These are phyloP conservation scores for Pangasius djambal DNA, from an alignment of 2,797 vertebrate genomes.

Conservation along the genomic window DNA sequence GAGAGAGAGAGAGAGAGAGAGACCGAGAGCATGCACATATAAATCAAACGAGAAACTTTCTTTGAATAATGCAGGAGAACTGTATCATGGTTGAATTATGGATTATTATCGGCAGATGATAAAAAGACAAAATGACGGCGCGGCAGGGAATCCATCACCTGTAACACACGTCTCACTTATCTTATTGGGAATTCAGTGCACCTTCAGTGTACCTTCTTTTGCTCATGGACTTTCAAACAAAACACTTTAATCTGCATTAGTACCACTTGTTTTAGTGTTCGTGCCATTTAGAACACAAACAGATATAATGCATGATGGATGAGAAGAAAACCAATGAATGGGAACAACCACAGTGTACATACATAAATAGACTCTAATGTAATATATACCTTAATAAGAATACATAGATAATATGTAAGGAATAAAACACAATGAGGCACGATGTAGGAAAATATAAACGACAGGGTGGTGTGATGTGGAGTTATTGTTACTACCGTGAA, in stretches of 20 bases:
- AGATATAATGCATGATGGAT: constrained; percentile 10
- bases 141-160: constrained; percentile 57
- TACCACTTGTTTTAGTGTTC: constrained; percentile 33
- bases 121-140: constrained; percentile 59
- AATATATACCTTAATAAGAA: neutral
- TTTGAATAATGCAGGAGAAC: constrained; percentile 63
- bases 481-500: neutral
- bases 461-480: neutral
- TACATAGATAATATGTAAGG: neutral
- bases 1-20: constrained; percentile 41
- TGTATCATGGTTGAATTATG: constrained; percentile 60
- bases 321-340: neutral
- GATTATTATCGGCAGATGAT: constrained; percentile 61
- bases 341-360: neutral
- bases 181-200: constrained; percentile 56
- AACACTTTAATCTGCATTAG: constrained; percentile 44
- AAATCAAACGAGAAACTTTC: constrained; percentile 62
- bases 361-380: neutral
- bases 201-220: constrained; percentile 45
- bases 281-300: constrained; percentile 24
- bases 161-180: constrained; percentile 36
- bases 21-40: constrained; percentile 56
- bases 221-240: constrained; percentile 45
- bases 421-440: neutral
- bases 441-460: neutral